Evolutionary conservation across 2,888 invertebrate genomes (phyloP).

Genomic region (Heliconius charithonia): DNA sequence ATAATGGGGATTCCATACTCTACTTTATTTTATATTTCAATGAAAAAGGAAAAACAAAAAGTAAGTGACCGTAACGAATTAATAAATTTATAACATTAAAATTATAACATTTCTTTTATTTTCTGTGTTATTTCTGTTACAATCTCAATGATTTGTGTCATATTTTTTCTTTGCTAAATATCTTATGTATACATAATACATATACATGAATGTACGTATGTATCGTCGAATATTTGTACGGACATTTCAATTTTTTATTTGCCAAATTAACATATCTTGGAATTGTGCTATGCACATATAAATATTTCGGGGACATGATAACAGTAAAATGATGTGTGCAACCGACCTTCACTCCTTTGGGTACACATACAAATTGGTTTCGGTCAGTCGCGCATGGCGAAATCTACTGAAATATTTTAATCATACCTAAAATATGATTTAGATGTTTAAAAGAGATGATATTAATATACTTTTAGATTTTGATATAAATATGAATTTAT

Average conservation of each 20-base stretch:
- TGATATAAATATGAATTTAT: background rate
- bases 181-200: too few species aligned
- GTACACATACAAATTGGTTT: slow-evolving; percentile 30
- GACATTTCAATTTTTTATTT: background rate
- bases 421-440: background rate
- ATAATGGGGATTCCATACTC: too few species aligned
- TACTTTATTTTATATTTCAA: too few species aligned
- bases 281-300: background rate
- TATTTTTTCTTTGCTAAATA: too few species aligned
- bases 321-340: slow-evolving; percentile 34
- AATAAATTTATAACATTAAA: too few species aligned
- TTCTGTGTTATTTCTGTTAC: too few species aligned
- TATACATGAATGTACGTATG: background rate
- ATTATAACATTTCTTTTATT: too few species aligned
- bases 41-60: too few species aligned
- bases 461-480: background rate
- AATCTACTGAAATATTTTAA: slow-evolving; percentile 12
- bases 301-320: slow-evolving; percentile 28
- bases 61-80: too few species aligned
- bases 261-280: background rate
- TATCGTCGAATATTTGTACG: background rate
- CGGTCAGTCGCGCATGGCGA: slow-evolving; percentile 24
- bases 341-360: slow-evolving; percentile 28
- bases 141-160: too few species aligned
- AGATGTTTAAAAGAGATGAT: background rate